A percentile compares a stretch with the other conserved stretches of the same genome.
These are phyloP conservation scores for Dione juno DNA, from an alignment of 2,888 invertebrate species.

Conservation along the genomic window DNA sequence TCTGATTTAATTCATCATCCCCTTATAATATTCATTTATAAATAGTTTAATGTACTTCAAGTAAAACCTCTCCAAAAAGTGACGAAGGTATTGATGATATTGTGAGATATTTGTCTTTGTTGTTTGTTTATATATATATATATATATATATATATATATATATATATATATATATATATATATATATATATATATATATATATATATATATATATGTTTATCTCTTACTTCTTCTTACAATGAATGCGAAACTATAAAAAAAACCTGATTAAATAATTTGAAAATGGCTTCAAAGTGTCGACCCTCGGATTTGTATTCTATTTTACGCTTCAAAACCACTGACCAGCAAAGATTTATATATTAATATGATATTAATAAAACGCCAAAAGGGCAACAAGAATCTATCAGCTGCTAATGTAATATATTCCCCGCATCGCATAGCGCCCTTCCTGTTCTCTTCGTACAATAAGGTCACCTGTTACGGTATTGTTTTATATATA, in stretches of 20 bases:
- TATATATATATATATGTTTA: too few relatives aligned
- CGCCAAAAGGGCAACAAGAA: background rate
- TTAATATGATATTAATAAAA: too few relatives aligned
- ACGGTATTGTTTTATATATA: background rate
- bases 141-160: too few relatives aligned
- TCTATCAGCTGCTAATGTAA: conserved; percentile 13
- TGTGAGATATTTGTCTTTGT: too few relatives aligned
- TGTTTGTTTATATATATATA: too few relatives aligned
- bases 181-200: too few relatives aligned
- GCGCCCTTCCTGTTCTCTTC: background rate
- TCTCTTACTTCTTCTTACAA: too few relatives aligned
- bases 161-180: too few relatives aligned
- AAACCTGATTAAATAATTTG: too few relatives aligned
- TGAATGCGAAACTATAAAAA: too few relatives aligned
- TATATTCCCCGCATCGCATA: background rate
- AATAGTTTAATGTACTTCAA: background rate
- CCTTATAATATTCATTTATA: background rate
- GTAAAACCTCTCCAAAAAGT: too few relatives aligned
- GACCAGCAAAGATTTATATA: background rate
- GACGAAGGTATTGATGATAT: too few relatives aligned
- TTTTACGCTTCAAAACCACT: background rate
- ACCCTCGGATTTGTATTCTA: background rate
- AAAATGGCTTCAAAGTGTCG: background rate
- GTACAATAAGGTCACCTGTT: background rate
- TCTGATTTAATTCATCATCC: conserved; percentile 8